Percentiles rank a stretch among this genome's conserved stretches.
Conservation (phyloP, 2,797 vertebrate species). For the Oreochromis grahami region DNA sequence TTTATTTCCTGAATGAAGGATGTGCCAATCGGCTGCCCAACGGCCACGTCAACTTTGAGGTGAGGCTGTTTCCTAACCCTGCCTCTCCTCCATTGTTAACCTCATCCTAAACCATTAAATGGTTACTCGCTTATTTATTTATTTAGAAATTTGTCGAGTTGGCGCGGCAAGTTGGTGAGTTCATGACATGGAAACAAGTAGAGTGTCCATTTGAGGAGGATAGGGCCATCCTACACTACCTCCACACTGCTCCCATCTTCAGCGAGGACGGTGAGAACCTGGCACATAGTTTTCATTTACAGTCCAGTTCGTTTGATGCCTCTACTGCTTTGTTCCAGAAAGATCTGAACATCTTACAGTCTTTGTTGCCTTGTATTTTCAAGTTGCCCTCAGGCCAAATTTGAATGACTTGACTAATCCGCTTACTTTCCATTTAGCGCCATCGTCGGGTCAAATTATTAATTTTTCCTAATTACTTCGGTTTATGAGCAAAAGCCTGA, state of each 20-base stretch:
- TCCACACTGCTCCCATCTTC: constrained; percentile 90
- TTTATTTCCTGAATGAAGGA: constrained; percentile 94
- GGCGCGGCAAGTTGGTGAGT: constrained; percentile 92
- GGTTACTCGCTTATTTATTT: background rate
- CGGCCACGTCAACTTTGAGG: constrained; percentile 94
- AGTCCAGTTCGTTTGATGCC: background rate
- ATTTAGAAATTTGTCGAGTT: constrained; percentile 92
- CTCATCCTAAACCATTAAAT: background rate
- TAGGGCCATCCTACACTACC: constrained; percentile 87
- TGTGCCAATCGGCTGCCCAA: constrained; percentile 91
- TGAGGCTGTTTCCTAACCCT: constrained; percentile 23
- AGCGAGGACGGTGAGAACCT: constrained; percentile 87
- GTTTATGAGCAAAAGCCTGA: background rate
- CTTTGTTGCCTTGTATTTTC: background rate
- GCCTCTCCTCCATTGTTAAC: background rate
- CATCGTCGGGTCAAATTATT: background rate
- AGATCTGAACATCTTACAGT: background rate
- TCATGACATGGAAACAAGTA: constrained; percentile 94
- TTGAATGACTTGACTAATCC: background rate
- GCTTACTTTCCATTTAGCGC: background rate
- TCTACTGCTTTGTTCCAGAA: background rate
- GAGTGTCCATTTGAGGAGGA: constrained; percentile 93
- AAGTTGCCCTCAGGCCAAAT: background rate
- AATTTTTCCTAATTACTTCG: background rate
- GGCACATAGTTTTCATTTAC: background rate